These are phyloP conservation scores for Oryzias woworae DNA, from an alignment of 2,113 vertebrate species.

Conservation along the genomic window DNA sequence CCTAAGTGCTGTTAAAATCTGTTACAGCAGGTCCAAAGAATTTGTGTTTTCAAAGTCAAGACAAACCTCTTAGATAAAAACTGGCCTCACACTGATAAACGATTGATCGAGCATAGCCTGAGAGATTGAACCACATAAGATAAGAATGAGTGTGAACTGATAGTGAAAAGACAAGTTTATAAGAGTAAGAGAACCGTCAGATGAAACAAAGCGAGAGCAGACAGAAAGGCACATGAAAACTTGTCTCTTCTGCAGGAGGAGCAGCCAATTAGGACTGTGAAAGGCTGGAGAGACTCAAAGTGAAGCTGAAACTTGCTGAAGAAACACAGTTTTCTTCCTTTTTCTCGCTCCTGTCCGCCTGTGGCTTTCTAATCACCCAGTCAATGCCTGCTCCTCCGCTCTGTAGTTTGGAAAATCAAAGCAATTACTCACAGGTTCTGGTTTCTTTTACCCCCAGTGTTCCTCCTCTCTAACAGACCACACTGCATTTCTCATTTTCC, in stretches of 20 bases:
- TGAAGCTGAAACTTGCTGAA: constrained; percentile 37
- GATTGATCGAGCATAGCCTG: background rate
- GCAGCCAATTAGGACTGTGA: constrained; percentile 66
- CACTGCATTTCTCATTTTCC: constrained; percentile 15
- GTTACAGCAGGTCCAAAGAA: too few relatives aligned
- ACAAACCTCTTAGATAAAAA: too few relatives aligned
- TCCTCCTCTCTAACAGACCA: constrained; percentile 9
- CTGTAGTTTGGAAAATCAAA: constrained; percentile 28
- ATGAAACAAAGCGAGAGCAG: constrained; percentile 25
- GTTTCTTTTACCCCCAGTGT: constrained; percentile 20
- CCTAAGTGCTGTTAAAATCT: too few relatives aligned
- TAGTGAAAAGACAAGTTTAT: constrained; percentile 4
- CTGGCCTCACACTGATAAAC: too few relatives aligned
- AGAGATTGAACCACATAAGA: constrained; percentile 12
- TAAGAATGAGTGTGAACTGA: background rate
- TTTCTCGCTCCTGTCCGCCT: constrained; percentile 25
- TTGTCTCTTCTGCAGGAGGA: constrained; percentile 46
- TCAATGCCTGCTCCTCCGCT: constrained; percentile 8
- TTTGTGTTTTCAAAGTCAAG: too few relatives aligned
- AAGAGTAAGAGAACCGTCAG: constrained; percentile 14
- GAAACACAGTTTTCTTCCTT: constrained; percentile 22
- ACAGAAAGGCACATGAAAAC: constrained; percentile 46
- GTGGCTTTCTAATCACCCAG: constrained; percentile 37
- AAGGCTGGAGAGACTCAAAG: constrained; percentile 42
- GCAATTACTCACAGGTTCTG: constrained; percentile 25